These are phyloP conservation scores for Omphaloscelis lunosa DNA, from an alignment of 2,888 invertebrate genomes.

Conservation along the genomic window DNA sequence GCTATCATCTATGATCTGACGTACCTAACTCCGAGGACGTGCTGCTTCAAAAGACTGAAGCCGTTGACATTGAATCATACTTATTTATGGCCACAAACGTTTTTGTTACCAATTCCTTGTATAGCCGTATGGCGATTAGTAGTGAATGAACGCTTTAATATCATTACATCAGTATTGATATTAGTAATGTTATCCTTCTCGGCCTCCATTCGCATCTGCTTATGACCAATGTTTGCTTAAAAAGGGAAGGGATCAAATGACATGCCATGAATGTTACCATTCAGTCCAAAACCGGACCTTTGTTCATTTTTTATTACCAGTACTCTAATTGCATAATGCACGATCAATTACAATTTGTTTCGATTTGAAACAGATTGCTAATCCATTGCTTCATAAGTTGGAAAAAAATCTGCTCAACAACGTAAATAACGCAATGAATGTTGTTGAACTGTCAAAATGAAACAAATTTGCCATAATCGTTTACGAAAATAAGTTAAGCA, in stretches of 20 bases:
- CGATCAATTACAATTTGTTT: too few relatives aligned
- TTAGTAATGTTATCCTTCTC: constrained; percentile 68
- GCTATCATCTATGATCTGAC: constrained; percentile 68
- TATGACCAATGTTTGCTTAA: constrained; percentile 22
- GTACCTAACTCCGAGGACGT: constrained; percentile 70
- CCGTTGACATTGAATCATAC: constrained; percentile 87
- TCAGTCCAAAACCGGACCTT: background rate
- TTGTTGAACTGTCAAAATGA: too few relatives aligned
- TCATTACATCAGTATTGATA: constrained; percentile 74
- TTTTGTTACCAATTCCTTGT: constrained; percentile 80
- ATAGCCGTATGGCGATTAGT: constrained; percentile 78
- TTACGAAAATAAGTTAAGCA: too few relatives aligned
- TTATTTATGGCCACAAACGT: constrained; percentile 85
- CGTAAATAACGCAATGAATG: too few relatives aligned
- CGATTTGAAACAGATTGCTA: too few relatives aligned
- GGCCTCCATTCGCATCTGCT: constrained; percentile 72
- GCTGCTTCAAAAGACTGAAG: constrained; percentile 70
- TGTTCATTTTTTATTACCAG: too few relatives aligned
- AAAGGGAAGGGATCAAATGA: constrained; percentile 41
- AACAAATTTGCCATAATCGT: too few relatives aligned
- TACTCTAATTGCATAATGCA: too few relatives aligned
- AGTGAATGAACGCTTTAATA: constrained; percentile 82
- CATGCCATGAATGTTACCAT: constrained; percentile 23
- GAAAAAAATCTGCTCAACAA: too few relatives aligned
- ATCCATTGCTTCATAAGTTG: too few relatives aligned